phyloP scores from a whole-genome alignment of 2,113 vertebrate species.

The Halichoerus grypus region DNA sequence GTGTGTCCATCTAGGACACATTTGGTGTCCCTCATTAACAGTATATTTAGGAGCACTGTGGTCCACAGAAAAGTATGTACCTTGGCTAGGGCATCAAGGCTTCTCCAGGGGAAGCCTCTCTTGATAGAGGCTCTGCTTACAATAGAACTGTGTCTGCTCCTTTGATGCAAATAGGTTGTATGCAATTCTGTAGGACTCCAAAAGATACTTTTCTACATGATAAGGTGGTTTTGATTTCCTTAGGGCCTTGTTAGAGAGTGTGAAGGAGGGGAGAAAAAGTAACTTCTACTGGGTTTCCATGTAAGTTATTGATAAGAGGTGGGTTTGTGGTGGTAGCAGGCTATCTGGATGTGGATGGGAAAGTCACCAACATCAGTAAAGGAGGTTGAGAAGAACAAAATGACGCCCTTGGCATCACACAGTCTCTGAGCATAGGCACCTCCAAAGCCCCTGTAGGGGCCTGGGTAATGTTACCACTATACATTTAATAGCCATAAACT shows the following conservation, averaged over 20 bases:
- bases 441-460: too few species aligned
- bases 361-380: background rate
- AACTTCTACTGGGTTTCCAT: background rate
- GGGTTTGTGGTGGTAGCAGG: background rate
- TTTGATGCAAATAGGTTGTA: background rate
- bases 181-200: background rate
- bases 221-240: background rate
- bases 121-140: background rate
- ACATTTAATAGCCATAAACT: background rate
- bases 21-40: background rate
- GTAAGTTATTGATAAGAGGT: background rate
- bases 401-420: too few species aligned
- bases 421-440: background rate
- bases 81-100: background rate
- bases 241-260: background rate
- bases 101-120: background rate
- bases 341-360: background rate
- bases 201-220: background rate
- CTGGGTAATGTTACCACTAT: background rate
- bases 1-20: background rate
- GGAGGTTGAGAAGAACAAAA: background rate
- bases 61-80: background rate
- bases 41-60: background rate
- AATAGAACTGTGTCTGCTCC: background rate
- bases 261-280: background rate